Evolutionary conservation across 1,140 invertebrate genomes (phyloP), one percentile per base, ranked within the genome.

Genomic region (Drosophila albomicans): DNA sequence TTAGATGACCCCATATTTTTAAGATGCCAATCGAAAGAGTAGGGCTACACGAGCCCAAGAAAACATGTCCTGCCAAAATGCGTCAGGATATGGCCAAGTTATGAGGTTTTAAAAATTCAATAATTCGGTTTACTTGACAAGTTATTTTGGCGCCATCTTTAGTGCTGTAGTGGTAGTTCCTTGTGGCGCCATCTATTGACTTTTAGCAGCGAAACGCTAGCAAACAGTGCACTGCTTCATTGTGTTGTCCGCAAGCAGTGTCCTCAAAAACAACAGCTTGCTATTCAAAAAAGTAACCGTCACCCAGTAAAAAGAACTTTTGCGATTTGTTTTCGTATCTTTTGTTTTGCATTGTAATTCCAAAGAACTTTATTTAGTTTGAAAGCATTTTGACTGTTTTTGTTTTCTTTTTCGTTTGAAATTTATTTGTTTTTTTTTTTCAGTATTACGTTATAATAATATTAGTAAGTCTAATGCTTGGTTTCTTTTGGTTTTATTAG

Each of bases 331-430:
- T 82, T 75, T 69, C 54, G 75, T 65, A 78, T 66, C 46, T 68
- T 75, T 79, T 71, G 62, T 82, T 74, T 84, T 88, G 84, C 77
- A 77, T 79, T 79, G 74, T 84, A 88, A 81, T 88, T 88, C 85
- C 85, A 88, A 91, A 88, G 80, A 91, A 88, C 88, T 91, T 91
- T 91, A 91, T 91, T 91, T 88, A 91, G 75, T 79, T 88, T 91
- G 88, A 91, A 91, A 91, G 88, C 88, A 85, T 82, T 91, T 90
- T 89, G 81, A 79, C 79, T 71, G 66, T 77, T 75, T 70, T 75
- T 64, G 73, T 75, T 70, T 75, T 59, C 48, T 5, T 49, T 49
- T 57, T 48, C 4, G 16, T 56, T 45, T 58, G 49, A 6, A 32
- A 64, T 78, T 48, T 10, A 72, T 76, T 66, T 69, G 13, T 70